Evolutionary conservation across 1,140 invertebrate genomes (phyloP), one percentile per base, ranked within the genome.

Genomic region (Trichomalopsis sarcophagae): DNA sequence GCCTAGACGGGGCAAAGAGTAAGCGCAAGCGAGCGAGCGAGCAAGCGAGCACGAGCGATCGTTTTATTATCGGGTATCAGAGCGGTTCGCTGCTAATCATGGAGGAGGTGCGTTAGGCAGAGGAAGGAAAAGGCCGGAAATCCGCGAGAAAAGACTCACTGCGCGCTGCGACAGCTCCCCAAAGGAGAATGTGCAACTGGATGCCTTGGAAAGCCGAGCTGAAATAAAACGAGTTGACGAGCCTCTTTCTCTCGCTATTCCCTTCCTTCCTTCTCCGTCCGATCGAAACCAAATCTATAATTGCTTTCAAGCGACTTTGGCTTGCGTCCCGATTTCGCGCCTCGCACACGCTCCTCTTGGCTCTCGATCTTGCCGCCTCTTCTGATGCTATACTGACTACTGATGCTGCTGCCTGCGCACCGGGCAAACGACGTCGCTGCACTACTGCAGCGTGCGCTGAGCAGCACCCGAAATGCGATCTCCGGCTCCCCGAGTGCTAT

Each of bases 271-370:
- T 33, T 88, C 89, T 90, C 88, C 89, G 89, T 91, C 89, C 88
- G 89, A 92, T 91, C 91, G 88, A 90, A 91, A 91, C 89, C 90
- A 89, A 92, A 88, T 93, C 92, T 93, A 93, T 93, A 93, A 93
- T 93, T 93, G 92, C 90, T 90, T 90, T 83, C 87, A 17, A 74
- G 77, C 84, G 88, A 85, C 89, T 90, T 92, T 93, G 92, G 92
- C 92, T 90, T 66, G 88, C 89, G 91, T 91, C 92, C 92, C 92
- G 92, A 89, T 91, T 92, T 89, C 88, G 85, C 87, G 50, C 14
- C 50, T 5, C 33, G 27, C 27, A 17, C 50, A 55, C 50, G 50
- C 17, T 62, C 6, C 6, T 17, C 17, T 7, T 62, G 14, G 14
- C 55, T 62, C 55, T 62, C 55, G 33, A 36, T 62, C 55, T 62